A percentile compares a stretch with the other conserved stretches of the same genome.
phyloP scores from a whole-genome alignment of 1,140 invertebrate genomes.

The Myzus persicae region DNA sequence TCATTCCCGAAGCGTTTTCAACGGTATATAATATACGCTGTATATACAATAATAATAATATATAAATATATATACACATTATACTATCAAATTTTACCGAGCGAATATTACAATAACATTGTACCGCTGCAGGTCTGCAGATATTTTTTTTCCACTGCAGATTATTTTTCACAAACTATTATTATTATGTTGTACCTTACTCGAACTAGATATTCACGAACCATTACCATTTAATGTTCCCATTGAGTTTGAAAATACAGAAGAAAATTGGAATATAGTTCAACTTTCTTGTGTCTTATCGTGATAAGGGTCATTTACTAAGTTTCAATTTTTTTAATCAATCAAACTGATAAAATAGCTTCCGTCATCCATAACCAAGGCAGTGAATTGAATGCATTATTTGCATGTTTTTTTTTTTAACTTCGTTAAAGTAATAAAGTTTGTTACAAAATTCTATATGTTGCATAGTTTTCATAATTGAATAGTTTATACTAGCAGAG shows the following conservation, averaged over 20 bases:
- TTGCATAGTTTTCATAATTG: background rate
- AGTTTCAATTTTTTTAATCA: background rate
- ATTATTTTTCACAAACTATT: constrained; percentile 7
- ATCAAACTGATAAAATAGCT: background rate
- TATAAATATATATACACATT: background rate
- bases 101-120: constrained; percentile 9
- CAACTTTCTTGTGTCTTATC: background rate
- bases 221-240: background rate
- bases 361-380: background rate
- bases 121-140: background rate
- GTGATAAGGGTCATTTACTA: background rate
- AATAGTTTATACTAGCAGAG: background rate
- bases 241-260: background rate
- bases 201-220: background rate
- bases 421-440: background rate
- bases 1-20: background rate
- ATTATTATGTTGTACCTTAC: background rate
- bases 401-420: background rate
- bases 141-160: background rate
- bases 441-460: background rate
- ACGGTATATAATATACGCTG: background rate
- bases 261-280: background rate
- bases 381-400: background rate
- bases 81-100: constrained; percentile 17
- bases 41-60: no score